Evolutionary conservation across 2,797 vertebrate genomes (phyloP), one percentile per base, ranked within the genome.

Genomic region (Nannoperca australis): DNA sequence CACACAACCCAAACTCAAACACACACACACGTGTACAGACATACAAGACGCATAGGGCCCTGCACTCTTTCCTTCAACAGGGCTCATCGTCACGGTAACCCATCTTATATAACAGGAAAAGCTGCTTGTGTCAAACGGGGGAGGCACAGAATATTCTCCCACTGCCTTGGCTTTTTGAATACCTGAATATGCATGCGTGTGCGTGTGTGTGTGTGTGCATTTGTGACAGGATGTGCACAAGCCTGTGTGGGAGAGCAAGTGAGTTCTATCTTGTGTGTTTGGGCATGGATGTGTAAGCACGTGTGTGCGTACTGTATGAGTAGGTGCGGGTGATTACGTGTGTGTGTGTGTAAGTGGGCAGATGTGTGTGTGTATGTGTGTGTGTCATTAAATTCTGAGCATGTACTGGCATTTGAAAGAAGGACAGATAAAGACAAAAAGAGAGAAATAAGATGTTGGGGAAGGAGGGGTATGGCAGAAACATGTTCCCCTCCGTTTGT

Each of bases 71-170:
- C 68, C 36, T 87, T 72, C 69, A 55, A 75, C 27, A n/a, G 73
- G 72, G 42, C 85, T 89, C 85, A 83, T 88, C 60, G 50, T 82
- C 83, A 82, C 83, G 12, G 85, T 88, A 87, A 90, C 87, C 64
- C 70, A 12, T 77, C 88, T 95, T 93, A 93, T 76, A 82, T 93
- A 92, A 92, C 73, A 10, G 69, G 81, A 84, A 92, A 92, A 93
- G 88, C 90, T 80, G 86, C 86, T 91, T 89, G 88, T 87, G 85
- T 90, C 82, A 86, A 90, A 80, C 13, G 51, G 78, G 90, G 81
- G 78, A 53, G 79, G 85, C 71, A 55, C 56, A 53, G 56, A 78
- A 85, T 67, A 84, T 80, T 89, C 82, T 90, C 87, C 66, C 63
- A 74, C 73, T 58, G 75, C 79, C 69, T 76, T 85, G 75, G 83